Evolutionary conservation across 2,113 vertebrate species (phyloP).

Genomic region (Saccopteryx bilineata): DNA sequence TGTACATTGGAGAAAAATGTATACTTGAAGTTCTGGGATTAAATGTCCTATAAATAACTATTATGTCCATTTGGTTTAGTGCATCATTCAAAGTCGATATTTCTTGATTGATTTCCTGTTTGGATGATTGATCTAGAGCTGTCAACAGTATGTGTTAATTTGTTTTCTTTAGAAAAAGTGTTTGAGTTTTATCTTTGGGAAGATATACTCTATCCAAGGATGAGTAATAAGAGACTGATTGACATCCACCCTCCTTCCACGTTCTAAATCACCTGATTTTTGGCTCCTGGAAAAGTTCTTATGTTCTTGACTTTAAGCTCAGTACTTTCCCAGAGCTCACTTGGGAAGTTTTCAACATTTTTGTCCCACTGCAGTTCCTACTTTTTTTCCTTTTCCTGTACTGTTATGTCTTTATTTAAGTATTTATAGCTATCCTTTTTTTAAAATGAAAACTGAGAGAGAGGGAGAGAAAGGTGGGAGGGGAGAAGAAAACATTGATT

Average conservation of each 20-base stretch:
- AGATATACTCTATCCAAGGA: too few species aligned
- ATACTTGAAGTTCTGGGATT: too few species aligned
- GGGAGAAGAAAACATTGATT: too few species aligned
- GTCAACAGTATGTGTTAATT: too few species aligned
- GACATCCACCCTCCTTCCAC: background rate
- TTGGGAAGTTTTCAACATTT: background rate
- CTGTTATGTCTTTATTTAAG: background rate
- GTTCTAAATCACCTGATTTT: too few species aligned
- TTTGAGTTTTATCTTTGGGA: background rate
- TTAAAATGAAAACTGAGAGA: background rate
- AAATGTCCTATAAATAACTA: too few species aligned
- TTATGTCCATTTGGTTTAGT: too few species aligned
- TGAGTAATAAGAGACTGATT: background rate
- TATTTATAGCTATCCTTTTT: background rate
- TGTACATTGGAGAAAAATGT: too few species aligned
- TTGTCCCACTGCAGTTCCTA: fast-evolving
- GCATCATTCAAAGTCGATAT: too few species aligned
- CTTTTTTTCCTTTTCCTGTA: background rate
- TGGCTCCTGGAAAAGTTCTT: background rate
- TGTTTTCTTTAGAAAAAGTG: background rate
- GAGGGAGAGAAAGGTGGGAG: too few species aligned
- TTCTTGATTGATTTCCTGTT: too few species aligned
- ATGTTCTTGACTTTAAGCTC: background rate
- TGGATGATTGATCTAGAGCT: too few species aligned
- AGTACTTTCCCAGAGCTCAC: background rate